Evolutionary conservation across 92 coral and sea anemone species (phyloP), one percentile per base, ranked within the genome.

Genomic region (Plumapathes pennacea): DNA sequence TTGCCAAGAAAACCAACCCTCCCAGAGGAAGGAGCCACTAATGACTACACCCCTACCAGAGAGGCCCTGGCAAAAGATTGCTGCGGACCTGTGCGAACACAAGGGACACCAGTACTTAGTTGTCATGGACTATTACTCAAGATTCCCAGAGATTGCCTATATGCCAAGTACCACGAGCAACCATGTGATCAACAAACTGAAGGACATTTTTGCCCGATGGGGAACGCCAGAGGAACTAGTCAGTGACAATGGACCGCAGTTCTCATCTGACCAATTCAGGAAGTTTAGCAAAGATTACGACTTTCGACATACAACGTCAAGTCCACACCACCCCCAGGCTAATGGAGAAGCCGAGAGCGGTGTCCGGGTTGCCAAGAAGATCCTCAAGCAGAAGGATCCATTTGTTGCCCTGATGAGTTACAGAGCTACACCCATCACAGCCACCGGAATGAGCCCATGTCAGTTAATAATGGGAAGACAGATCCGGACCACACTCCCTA

Each of bases 361-460:
- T 0, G 69, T 68, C n/a, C 22, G 40, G 18, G 58, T 59, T 18
- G 85, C 77, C 28, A 77, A 77, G 54, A 62, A 50, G 31, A 49
- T 69, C 18, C 37, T 69, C 25, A 62, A 43, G 48, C 38, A 63
- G 52, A 33, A 47, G 37, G 71, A 63, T 48, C 71, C 71, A 63
- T 64, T 50, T 21, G 32, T 50, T 23, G 72, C 72, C 6, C 42
- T 64, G 39, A 50, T 64, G 72, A 48, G 30, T 20, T 49, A 64
- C 39, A 29, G 48, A 30, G 72, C 72, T 30, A 64, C 61, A 15
- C 72, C 72, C 10, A 64, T 50, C 30, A 26, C 47, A 32, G 62
- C 61, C 0, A 49, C 72, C 25, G 61, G 72, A 12, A 54, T 44
- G 26, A 63, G 56, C 11, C 71, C 52, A 11, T 44, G 12, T 9